A percentile compares a stretch with the other conserved stretches of the same genome.
phyloP scores from a whole-genome alignment of 2,113 vertebrate genomes.

The Apteryx owenii region DNA sequence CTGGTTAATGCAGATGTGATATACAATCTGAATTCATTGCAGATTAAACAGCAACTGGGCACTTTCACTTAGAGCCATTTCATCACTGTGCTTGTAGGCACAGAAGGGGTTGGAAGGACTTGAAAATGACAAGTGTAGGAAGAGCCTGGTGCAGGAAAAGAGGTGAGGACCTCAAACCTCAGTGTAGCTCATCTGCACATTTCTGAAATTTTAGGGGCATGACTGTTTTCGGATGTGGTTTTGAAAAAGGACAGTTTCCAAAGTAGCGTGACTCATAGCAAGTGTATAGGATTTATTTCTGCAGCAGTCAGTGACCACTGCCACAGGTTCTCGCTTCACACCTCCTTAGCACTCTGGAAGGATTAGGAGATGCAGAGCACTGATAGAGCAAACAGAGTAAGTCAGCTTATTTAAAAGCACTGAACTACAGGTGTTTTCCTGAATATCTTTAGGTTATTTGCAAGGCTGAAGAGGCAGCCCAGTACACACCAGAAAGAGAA shows the following conservation, averaged over 20 bases:
- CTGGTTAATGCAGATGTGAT: background rate
- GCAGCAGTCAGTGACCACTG: background rate
- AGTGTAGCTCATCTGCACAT: background rate
- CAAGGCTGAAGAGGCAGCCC: background rate
- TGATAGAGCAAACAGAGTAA: background rate
- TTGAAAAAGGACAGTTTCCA: background rate
- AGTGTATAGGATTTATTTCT: fast-evolving
- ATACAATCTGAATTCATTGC: fast-evolving
- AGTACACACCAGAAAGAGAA: background rate
- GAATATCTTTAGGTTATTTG: background rate
- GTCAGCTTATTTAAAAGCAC: background rate
- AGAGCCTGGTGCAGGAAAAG: background rate
- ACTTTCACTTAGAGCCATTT: too few species aligned
- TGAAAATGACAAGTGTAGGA: background rate
- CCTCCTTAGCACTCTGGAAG: background rate
- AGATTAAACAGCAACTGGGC: background rate
- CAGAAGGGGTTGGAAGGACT: background rate
- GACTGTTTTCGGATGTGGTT: background rate
- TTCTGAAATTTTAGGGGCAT: background rate
- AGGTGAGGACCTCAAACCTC: fast-evolving
- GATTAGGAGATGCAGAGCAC: background rate
- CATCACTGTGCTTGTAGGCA: background rate
- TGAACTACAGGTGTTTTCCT: background rate
- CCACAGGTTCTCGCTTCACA: background rate
- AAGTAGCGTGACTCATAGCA: background rate